Percentiles rank a stretch among this genome's conserved stretches.
Evolutionary conservation across 2,113 vertebrate genomes (phyloP).

Genomic region (Chamaetylas fuelleborni): DNA sequence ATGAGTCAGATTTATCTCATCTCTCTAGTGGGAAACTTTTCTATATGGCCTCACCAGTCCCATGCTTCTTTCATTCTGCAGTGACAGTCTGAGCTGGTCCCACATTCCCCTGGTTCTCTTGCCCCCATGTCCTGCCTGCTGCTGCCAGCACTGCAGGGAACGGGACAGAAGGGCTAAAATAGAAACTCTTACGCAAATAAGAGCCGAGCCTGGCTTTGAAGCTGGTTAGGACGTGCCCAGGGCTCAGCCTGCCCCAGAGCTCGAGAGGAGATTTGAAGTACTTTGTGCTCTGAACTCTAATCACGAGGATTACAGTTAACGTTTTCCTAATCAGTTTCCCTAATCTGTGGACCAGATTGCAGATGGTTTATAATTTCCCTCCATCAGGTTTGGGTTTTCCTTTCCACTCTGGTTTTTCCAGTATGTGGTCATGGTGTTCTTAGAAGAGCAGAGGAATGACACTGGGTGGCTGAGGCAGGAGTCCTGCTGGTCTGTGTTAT

Average conservation of each 20-base stretch:
- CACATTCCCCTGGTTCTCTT: neutral
- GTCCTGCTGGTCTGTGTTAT: neutral
- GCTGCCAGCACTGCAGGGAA: neutral
- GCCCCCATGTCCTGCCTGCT: neutral
- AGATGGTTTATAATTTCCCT: neutral
- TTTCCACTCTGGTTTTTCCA: neutral
- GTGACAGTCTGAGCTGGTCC: neutral
- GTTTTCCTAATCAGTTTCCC: neutral
- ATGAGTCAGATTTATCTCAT: neutral
- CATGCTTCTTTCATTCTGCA: neutral
- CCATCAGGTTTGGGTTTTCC: neutral
- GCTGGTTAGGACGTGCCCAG: neutral
- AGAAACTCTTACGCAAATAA: neutral
- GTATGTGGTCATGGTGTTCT: accelerated
- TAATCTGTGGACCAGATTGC: neutral
- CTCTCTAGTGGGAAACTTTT: neutral
- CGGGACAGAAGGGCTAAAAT: neutral
- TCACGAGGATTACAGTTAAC: neutral
- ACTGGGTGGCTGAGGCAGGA: neutral
- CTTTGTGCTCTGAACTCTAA: constrained; percentile 18
- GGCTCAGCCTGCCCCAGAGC: neutral
- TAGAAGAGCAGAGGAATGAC: neutral
- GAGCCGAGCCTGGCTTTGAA: neutral
- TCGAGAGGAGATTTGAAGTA: constrained; percentile 18
- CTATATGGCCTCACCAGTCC: neutral